Conservation (phyloP, 2,113 vertebrate species). For the Phodopus roborovskii region DNA sequence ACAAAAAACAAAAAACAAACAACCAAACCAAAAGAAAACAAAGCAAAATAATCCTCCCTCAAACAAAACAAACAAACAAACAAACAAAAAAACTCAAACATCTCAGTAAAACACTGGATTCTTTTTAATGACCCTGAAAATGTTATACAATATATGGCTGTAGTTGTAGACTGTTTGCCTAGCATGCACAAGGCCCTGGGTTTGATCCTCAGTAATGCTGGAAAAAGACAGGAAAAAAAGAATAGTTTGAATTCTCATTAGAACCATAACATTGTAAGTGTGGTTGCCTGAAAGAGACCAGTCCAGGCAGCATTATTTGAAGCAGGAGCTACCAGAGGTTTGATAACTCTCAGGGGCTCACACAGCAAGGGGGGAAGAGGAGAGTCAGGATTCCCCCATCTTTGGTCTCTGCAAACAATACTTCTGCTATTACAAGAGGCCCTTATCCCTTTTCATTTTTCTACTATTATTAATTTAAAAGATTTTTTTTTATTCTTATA, state of each 20-base stretch:
- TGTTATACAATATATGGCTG: not conserved
- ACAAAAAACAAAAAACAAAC: too few species aligned
- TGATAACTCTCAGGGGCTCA: not conserved
- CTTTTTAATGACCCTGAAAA: not conserved
- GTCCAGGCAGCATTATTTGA: not conserved
- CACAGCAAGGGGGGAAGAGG: not conserved
- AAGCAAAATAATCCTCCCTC: too few species aligned
- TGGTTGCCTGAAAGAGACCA: not conserved
- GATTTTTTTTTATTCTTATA: not conserved
- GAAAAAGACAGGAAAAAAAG: not conserved
- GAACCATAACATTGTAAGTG: not conserved
- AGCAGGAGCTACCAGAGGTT: not conserved
- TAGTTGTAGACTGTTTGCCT: not conserved
- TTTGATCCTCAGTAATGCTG: not conserved
- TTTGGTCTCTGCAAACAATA: not conserved
- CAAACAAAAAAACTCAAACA: too few species aligned
- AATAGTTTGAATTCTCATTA: not conserved
- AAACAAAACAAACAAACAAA: too few species aligned
- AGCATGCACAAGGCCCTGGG: not conserved
- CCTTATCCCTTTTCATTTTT: not conserved
- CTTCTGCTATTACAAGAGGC: not conserved
- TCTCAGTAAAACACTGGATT: not conserved
- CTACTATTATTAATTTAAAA: not conserved
- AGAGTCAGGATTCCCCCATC: not conserved
- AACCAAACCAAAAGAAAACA: too few species aligned